Base-by-base conservation (phyloP, 2,113 vertebrate genomes). In the Apteryx owenii region DNA sequence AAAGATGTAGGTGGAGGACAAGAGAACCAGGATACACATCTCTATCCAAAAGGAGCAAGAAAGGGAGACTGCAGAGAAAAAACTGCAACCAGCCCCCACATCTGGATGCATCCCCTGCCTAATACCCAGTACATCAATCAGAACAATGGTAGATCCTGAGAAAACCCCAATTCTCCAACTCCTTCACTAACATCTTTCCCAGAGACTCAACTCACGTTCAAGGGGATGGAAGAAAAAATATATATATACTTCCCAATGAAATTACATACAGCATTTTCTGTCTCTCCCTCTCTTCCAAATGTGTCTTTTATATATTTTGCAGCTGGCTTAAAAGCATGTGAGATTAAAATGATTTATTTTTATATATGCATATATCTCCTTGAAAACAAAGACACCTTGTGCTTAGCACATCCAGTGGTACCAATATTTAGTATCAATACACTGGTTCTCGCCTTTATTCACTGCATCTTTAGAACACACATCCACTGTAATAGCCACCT, bases 341-440 rank as follows among this genome's bases (percentile, higher is more conserved):
- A 81, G 73, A 66, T 85, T 83, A 31, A 58, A 31, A 56, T 56
- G 28, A 56, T 56, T 56, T 56, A 56, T 56, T 56, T 58, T 31
- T 58, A 58, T 58, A 58, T 58, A 33, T 68, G 28, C 62, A 73
- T 58, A 44, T 18, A 84, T 7, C 96, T 51, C 84, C 48, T 58
- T 91, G 81, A 93, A 97, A 88, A 96, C 79, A 96, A 97, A 95
- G 90, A 70, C 61, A 73, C 81, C 85, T 75, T 96, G 84, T 94
- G 44, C 60, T 93, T 73, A 85, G 62, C 46, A 64, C 64, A 89
- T 94, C 93, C 84, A 95, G 70, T 89, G 75, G 91, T 72, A 94
- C 79, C 91, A 95, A 93, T 89, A 96, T 94, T 96, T 94, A 93
- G 73, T 89, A 97, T 89, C 90, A 96, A 93, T 89, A 89, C 77